A percentile compares a stretch with the other conserved stretches of the same genome.
phyloP scores from a whole-genome alignment of 2,888 invertebrate species.

The Andrena dorsata region DNA sequence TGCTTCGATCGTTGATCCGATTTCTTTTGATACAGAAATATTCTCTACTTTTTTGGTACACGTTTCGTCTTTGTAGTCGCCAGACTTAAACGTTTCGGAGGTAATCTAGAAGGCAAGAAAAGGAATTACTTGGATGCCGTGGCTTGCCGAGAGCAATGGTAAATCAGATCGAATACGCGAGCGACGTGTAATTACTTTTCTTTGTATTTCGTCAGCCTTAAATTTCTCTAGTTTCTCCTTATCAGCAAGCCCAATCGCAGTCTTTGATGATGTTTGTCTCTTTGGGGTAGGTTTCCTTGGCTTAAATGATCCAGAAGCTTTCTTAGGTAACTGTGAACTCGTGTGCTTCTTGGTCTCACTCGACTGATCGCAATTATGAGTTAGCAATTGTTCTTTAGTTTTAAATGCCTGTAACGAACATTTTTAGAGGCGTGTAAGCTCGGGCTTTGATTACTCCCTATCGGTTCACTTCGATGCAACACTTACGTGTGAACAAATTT shows the following conservation, averaged over 20 bases:
- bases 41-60: constrained; percentile 67
- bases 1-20: constrained; percentile 68
- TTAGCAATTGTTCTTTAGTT: constrained; percentile 81
- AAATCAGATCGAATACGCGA: neutral
- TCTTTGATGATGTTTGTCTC: constrained; percentile 79
- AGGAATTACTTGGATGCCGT: neutral
- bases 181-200: constrained; percentile 65
- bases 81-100: constrained; percentile 65
- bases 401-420: constrained; percentile 77
- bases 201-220: constrained; percentile 77
- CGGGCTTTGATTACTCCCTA: neutral
- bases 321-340: constrained; percentile 81
- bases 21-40: constrained; percentile 68
- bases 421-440: neutral
- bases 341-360: constrained; percentile 77
- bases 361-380: constrained; percentile 81
- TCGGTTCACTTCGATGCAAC: neutral
- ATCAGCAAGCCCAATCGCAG: constrained; percentile 73
- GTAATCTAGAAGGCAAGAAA: constrained; percentile 62
- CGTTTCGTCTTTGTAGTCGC: constrained; percentile 66
- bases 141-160: neutral
- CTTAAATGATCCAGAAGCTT: constrained; percentile 82
- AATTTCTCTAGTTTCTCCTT: constrained; percentile 79
- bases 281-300: constrained; percentile 82
- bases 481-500: constrained; percentile 82